These are phyloP conservation scores for Cepaea nemoralis DNA, from an alignment of 1,140 invertebrate genomes.

Conservation along the genomic window DNA sequence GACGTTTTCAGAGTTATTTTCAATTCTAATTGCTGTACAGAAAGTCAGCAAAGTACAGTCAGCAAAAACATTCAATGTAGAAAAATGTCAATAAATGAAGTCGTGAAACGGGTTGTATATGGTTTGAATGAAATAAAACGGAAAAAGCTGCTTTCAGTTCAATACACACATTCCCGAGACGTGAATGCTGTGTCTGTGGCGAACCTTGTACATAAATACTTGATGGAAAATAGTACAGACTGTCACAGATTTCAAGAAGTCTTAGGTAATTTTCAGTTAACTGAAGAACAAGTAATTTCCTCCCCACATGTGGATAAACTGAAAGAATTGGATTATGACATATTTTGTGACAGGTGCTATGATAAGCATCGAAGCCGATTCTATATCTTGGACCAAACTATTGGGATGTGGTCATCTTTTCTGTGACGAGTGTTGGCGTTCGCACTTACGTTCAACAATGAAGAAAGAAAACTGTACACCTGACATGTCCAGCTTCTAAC, in stretches of 20 bases:
- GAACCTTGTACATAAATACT: neutral
- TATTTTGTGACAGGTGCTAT: conserved; percentile 47
- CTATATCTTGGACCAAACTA: conserved; percentile 44
- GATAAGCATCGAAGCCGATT: conserved; percentile 38
- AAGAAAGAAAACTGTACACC: neutral
- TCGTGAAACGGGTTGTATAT: neutral
- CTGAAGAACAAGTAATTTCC: neutral
- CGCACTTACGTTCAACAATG: conserved; percentile 44
- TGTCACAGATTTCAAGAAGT: neutral
- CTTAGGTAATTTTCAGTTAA: too few species aligned
- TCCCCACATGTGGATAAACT: neutral
- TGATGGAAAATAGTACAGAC: neutral
- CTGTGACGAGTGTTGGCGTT: conserved; percentile 58
- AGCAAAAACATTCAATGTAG: neutral
- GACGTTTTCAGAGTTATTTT: conserved; percentile 5
- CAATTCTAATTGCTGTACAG: conserved; percentile 8
- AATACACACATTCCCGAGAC: neutral
- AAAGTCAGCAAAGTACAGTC: neutral
- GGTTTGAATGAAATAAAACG: conserved; percentile 21
- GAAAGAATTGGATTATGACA: neutral
- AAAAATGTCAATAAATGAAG: neutral
- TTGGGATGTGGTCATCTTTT: conserved; percentile 56
- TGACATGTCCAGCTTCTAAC: conserved; percentile 52
- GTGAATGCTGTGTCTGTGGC: too few species aligned
- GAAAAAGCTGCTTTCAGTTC: neutral